Evolutionary conservation across 2,888 invertebrate species (phyloP).

Genomic region (Gastracanthus pulcherrimus): DNA sequence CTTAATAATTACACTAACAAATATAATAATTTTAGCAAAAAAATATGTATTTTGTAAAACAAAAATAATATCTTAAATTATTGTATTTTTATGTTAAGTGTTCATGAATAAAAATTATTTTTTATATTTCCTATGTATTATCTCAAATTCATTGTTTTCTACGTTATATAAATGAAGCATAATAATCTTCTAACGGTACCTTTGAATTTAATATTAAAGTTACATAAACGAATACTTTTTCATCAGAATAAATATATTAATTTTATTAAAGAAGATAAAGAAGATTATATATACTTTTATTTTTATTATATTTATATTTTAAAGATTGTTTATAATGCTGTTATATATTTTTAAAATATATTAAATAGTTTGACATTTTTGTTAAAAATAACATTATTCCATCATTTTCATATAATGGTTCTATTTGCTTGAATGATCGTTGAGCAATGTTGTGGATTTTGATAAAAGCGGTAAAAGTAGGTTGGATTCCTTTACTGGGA

Average conservation of each 20-base stretch:
- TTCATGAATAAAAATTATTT: not conserved
- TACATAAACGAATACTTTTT: too few species aligned
- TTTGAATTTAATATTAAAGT: not conserved
- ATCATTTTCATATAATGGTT: not conserved
- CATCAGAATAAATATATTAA: too few species aligned
- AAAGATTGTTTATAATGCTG: not conserved
- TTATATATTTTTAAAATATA: not conserved
- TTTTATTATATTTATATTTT: too few species aligned
- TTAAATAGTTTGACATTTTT: not conserved
- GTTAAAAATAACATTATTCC: not conserved
- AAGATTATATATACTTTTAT: too few species aligned
- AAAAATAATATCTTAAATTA: not conserved
- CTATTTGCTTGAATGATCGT: not conserved
- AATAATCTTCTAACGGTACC: not conserved
- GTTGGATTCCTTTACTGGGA: constrained; percentile 53
- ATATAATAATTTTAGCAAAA: too few species aligned
- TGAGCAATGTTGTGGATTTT: constrained; percentile 20
- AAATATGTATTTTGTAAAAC: not conserved
- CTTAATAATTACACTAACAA: too few species aligned
- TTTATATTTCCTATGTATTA: not conserved
- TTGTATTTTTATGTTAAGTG: not conserved
- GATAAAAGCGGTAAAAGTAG: constrained; percentile 47
- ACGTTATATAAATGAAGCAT: not conserved
- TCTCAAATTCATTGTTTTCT: not conserved
- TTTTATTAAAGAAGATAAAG: too few species aligned